Conservation (phyloP, 2,113 vertebrate genomes). For the Potamarius usumacintae region DNA sequence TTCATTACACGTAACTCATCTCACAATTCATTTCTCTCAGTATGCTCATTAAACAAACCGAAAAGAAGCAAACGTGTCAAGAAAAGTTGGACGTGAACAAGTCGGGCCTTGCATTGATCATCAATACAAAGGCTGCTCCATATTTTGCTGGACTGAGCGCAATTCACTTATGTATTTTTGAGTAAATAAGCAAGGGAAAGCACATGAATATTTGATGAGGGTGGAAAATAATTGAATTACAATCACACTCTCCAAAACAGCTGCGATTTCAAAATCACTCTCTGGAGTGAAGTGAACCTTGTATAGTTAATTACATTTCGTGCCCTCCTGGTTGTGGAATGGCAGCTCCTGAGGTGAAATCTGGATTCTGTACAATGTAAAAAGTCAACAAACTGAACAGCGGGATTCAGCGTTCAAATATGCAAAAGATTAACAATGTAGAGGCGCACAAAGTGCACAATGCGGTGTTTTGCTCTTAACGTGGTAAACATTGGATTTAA, state of each 20-base stretch:
- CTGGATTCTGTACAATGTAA: constrained; percentile 33
- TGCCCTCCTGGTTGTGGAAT: constrained; percentile 29
- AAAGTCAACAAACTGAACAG: constrained; percentile 28
- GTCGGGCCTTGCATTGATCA: constrained; percentile 27
- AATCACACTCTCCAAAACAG: constrained; percentile 45
- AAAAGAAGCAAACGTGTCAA: constrained; percentile 1
- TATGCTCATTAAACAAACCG: constrained; percentile 11
- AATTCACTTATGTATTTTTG: constrained; percentile 37
- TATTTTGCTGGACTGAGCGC: constrained; percentile 36
- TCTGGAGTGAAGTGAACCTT: constrained; percentile 42
- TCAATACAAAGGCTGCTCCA: constrained; percentile 30
- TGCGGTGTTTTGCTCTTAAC: background rate
- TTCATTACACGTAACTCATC: constrained; percentile 19
- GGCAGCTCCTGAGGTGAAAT: constrained; percentile 28
- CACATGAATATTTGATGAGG: constrained; percentile 56
- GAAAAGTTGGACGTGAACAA: constrained; percentile 19
- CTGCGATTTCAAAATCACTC: constrained; percentile 47
- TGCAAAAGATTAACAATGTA: constrained; percentile 6
- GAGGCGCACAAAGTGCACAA: background rate
- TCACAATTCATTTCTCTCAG: constrained; percentile 26
- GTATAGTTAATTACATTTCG: constrained; percentile 49
- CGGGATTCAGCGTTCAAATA: constrained; percentile 3
- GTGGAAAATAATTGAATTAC: constrained; percentile 52
- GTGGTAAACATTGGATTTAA: background rate
- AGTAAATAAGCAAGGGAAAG: constrained; percentile 52